These are phyloP conservation scores for Drosophila varians DNA, from an alignment of 1,140 invertebrate genomes.

Conservation along the genomic window DNA sequence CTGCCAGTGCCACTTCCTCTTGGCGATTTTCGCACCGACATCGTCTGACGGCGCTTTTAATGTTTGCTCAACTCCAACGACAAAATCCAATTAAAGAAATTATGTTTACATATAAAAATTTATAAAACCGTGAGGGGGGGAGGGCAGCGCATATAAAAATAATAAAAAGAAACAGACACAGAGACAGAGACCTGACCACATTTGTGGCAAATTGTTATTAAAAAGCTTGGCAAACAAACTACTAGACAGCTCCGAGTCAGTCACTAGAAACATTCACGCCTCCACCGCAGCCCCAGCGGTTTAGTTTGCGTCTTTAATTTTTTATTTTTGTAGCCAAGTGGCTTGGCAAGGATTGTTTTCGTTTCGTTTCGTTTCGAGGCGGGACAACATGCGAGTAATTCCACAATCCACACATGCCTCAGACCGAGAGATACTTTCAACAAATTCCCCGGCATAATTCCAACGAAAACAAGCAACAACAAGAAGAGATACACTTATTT, in stretches of 20 bases:
- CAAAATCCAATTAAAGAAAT: conserved; percentile 81
- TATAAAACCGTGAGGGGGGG: conserved; percentile 20
- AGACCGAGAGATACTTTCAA: conserved; percentile 56
- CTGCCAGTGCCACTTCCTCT: neutral
- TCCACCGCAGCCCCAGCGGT: conserved; percentile 41
- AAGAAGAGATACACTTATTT: conserved; percentile 38
- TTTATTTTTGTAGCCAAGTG: conserved; percentile 40
- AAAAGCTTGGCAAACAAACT: conserved; percentile 68
- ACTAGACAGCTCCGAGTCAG: conserved; percentile 24
- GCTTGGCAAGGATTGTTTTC: conserved; percentile 60
- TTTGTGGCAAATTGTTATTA: conserved; percentile 77
- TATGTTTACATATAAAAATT: conserved; percentile 72
- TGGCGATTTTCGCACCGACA: conserved; percentile 53
- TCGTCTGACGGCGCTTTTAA: conserved; percentile 57
- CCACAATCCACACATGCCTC: conserved; percentile 67
- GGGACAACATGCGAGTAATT: conserved; percentile 35
- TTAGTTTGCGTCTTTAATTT: conserved; percentile 16
- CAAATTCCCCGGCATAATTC: conserved; percentile 72
- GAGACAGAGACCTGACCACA: conserved; percentile 52
- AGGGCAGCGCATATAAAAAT: neutral
- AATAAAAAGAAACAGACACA: conserved; percentile 1
- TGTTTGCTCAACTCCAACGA: conserved; percentile 57
- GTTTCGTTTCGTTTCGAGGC: too few relatives aligned
- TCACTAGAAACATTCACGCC: conserved; percentile 70
- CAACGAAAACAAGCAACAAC: conserved; percentile 61